Base-by-base conservation (phyloP, 1,140 invertebrate species). In the Penaeus chinensis region DNA sequence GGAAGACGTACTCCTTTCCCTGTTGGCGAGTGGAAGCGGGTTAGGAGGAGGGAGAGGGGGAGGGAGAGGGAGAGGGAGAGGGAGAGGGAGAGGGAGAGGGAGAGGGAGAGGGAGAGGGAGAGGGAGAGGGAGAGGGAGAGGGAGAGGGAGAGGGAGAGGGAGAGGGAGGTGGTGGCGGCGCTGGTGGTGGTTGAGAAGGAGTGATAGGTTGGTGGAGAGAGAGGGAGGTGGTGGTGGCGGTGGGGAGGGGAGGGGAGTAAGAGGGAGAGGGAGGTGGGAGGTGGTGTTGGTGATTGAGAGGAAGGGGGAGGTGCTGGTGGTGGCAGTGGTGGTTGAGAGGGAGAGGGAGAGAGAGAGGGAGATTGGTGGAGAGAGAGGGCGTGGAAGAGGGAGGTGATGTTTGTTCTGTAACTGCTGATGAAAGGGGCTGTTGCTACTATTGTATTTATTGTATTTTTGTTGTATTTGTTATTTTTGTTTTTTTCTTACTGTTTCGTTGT, bases 1-100 rank as follows among this genome's bases (percentile, higher is more conserved):
- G 95, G 93, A 99, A 99, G 92, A 98, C 97, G 93, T 99, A 99
- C 91, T 99, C 95, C 69, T 96, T 93, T 5, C 97, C 97, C 93
- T 91, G 80, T 54, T 3, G 69, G 27, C 54, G 19, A 76, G 37
- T 18, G 47, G 37, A 63, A 20, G 37, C 10, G 37, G 22, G 27
- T 32, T 3, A n/a, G 42, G 37, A n/a, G 42, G 16, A 11, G 22
- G 18, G 5, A 37, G 54, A 42, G 32, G 32, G 24, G 10, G 74
- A 19, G 8, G 19, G 13, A 16, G 32, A 8, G 4, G 42, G n/a
- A 74, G 71, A 77, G 54, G 32, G 11, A 10, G 24, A 37, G 74
- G 19, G 0, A 2, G 32, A 16, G 32, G 7, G n/a, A 24, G 71
- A 74, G 71, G 42, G 71, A 10, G 22, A 0, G 37, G 37, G 5